These are phyloP conservation scores for Crepidodera aurea DNA, from an alignment of 2,888 invertebrate species.

Conservation along the genomic window DNA sequence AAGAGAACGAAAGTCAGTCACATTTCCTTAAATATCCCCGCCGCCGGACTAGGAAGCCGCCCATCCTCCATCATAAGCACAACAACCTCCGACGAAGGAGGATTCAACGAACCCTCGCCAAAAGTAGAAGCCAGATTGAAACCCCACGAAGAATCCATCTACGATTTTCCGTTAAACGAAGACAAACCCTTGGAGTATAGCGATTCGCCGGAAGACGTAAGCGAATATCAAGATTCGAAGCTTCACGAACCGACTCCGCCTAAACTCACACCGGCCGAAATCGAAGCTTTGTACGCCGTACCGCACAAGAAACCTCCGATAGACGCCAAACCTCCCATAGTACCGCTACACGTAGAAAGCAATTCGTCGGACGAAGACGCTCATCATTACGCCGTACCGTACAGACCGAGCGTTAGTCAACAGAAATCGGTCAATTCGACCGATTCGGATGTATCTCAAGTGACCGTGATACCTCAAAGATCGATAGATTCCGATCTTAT, in stretches of 20 bases:
- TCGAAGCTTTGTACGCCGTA: slow-evolving; percentile 58
- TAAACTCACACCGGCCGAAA: slow-evolving; percentile 50
- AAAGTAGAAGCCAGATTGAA: slow-evolving; percentile 69
- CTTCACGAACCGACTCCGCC: slow-evolving; percentile 35
- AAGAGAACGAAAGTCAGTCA: slow-evolving; percentile 68
- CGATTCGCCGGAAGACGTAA: slow-evolving; percentile 46
- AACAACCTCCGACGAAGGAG: slow-evolving; percentile 58
- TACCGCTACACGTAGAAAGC: slow-evolving; percentile 14
- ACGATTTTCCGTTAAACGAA: slow-evolving; percentile 49
- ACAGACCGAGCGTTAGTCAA: slow-evolving; percentile 48
- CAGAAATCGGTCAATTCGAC: slow-evolving; percentile 58
- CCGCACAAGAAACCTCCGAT: slow-evolving; percentile 49
- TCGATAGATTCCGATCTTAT: slow-evolving; percentile 58
- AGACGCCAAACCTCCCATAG: slow-evolving; percentile 9
- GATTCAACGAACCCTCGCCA: slow-evolving; percentile 76
- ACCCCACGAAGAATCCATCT: slow-evolving; percentile 55
- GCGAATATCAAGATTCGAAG: slow-evolving; percentile 40
- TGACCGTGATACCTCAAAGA: slow-evolving; percentile 55
- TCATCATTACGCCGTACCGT: slow-evolving; percentile 29
- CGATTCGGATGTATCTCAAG: slow-evolving; percentile 56
- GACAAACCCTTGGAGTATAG: slow-evolving; percentile 49
- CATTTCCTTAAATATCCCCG: slow-evolving; percentile 70
- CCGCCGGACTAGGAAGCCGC: slow-evolving; percentile 69
- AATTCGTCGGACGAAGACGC: slow-evolving; percentile 24
- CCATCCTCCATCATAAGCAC: slow-evolving; percentile 75